Evolutionary conservation across 2,888 invertebrate genomes (phyloP), one percentile per base, ranked within the genome.

Genomic region (Ophioninae sp.): DNA sequence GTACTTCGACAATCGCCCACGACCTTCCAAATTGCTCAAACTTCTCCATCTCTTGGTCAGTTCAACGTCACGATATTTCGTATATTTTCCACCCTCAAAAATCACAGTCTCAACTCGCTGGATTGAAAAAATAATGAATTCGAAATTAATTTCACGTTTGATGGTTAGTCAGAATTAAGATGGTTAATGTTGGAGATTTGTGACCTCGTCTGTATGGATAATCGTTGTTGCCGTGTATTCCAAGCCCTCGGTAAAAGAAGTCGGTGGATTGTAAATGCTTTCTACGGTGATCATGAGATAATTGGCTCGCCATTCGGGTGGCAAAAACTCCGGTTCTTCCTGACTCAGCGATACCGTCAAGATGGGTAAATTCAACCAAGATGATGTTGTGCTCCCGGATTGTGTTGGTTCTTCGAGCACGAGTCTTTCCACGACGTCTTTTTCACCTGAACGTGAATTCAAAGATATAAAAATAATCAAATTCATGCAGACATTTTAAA

Each of bases 201-300:
- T 17, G 83, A 90, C 90, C 79, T 90, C 85, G 0, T 89, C 84
- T 2, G 62, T 74, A 72, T 85, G 78, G 6, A 86, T 44, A 39
- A 89, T 81, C 1, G 91, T 91, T 8, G 86, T 88, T 30, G 85
- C 88, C 84, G 86, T 87, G 65, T 89, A 90, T 10, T 89, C 87
- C 37, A 82, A 73, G 64, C 84, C 81, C 0, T 88, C 80, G 10
- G 70, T 85, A 44, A 90, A 90, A 7, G 59, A 81, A 39, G 73
- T 56, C 7, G 90, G 89, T 6, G 83, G 69, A 82, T 91, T 91
- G 65, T 89, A 87, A 62, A 91, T 88, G 57, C 89, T 90, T 73
- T 91, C 91, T 0, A 91, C 75, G 0, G 91, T 91, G 23, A 91
- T 81, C 17, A 78, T 87, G 5, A 91, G 61, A 81, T 87, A 87